Evolutionary conservation across 1,140 invertebrate species (phyloP), one percentile per base, ranked within the genome.

Genomic region (Trachymyrmex cornetzi): DNA sequence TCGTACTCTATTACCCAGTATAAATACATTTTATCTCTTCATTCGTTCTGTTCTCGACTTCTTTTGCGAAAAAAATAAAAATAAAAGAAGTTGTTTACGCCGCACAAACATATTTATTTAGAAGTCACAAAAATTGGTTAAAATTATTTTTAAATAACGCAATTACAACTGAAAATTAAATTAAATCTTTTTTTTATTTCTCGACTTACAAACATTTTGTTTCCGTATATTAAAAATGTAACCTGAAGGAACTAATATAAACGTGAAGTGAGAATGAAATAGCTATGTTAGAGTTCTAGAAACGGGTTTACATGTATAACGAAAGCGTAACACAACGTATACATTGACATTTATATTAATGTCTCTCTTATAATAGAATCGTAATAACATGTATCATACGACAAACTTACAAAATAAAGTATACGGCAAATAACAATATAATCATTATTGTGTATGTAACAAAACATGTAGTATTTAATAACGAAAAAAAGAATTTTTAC

Each of bases 271-370:
- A 67, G 9, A 12, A 69, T 53, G 27, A 61, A 24, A 61, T 38
- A 38, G 34, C 22, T 61, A 12, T 24, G 12, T 53, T 3, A 30
- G 9, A 44, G 12, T n/a, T 80, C 14, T 34, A n/a, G 71, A 61
- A 38, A 44, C 55, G 53, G 80, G 55, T 55, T 80, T 61, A 61
- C 24, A 16, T 50, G 38, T 74, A 61, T 84, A 84, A 84, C 80
- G 80, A 84, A 84, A 84, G 80, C 34, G 80, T 75, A 61, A 82
- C 80, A 80, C 77, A 27, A 57, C 53, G 50, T 57, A n/a, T 48
- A 48, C 22, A 48, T 72, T 0, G 38, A 81, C 34, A 67, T 66
- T 75, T 11, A 67, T 74, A 80, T 24, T 82, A 48, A 50, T 48
- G 71, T 75, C 53, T 59, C 19, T 69, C 66, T 69, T 48, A 69